A percentile compares a stretch with the other conserved stretches of the same genome.
Evolutionary conservation across 2,888 invertebrate species (phyloP).

Genomic region (Andrena haemorrhoa): DNA sequence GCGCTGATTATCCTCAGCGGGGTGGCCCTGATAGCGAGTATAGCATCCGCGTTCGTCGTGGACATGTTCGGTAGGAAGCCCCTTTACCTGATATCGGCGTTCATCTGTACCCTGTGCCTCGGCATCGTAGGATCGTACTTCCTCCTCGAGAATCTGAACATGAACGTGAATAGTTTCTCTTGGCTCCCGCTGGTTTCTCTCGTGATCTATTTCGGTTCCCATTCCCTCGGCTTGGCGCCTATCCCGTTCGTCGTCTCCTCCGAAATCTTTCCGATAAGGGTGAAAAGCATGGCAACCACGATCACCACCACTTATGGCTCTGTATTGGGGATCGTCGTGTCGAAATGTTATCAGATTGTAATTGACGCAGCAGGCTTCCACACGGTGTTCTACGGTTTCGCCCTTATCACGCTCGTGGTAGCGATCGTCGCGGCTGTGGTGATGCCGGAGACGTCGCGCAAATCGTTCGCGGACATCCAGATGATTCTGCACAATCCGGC

Average conservation of each 20-base stretch:
- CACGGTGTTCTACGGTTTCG: conserved; percentile 57
- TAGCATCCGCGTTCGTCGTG: conserved; percentile 14
- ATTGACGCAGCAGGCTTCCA: conserved; percentile 28
- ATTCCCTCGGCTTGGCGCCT: conserved; percentile 48
- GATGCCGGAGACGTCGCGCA: conserved; percentile 68
- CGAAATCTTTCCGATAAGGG: conserved; percentile 60
- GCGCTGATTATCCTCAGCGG: conserved; percentile 40
- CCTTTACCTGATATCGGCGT: conserved; percentile 41
- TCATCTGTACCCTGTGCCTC: conserved; percentile 24
- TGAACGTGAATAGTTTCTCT: not conserved
- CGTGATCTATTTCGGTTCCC: conserved; percentile 12
- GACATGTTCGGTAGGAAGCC: conserved; percentile 62
- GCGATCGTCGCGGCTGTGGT: conserved; percentile 20
- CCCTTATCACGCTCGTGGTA: conserved; percentile 1
- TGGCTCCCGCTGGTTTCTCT: conserved; percentile 41
- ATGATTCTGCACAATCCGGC: not conserved
- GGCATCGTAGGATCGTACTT: conserved; percentile 29
- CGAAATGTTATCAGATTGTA: conserved; percentile 45
- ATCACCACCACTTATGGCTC: conserved; percentile 49
- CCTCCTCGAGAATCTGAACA: not conserved
- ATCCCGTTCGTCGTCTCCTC: conserved; percentile 56
- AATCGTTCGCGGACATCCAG: conserved; percentile 65
- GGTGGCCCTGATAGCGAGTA: not conserved
- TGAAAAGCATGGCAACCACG: conserved; percentile 63
- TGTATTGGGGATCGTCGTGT: conserved; percentile 21